Percentiles rank a stretch among this genome's conserved stretches.
Conservation (phyloP, 2,888 invertebrate species). For the Cremastobaeus sp. region DNA sequence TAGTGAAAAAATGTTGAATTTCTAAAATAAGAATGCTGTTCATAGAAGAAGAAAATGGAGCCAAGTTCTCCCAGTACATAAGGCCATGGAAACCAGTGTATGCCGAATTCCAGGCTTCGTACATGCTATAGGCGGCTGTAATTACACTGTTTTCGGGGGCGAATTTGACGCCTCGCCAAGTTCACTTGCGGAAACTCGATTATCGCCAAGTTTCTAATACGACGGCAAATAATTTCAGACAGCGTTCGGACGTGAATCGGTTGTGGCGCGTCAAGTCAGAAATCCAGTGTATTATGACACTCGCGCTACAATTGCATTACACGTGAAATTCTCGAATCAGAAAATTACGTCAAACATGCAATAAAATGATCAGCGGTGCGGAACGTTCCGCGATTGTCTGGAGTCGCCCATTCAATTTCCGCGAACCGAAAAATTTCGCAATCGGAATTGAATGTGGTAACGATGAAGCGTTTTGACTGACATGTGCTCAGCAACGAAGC, state of each 20-base stretch:
- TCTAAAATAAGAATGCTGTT: no score
- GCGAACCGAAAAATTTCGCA: no score
- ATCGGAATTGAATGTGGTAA: no score
- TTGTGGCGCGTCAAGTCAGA: slow-evolving; percentile 53
- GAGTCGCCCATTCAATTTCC: no score
- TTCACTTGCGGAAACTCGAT: slow-evolving; percentile 62
- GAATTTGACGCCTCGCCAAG: slow-evolving; percentile 59
- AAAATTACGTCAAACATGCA: slow-evolving; percentile 47
- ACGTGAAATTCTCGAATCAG: slow-evolving; percentile 40
- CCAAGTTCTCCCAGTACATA: slow-evolving; percentile 13
- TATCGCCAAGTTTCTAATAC: slow-evolving; percentile 61
- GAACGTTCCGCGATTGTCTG: no score
- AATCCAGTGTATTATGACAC: slow-evolving; percentile 53
- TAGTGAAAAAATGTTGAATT: no score
- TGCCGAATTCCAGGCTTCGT: slow-evolving; percentile 39
- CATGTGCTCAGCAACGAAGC: no score
- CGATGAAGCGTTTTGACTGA: no score
- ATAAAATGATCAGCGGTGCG: slow-evolving; percentile 45
- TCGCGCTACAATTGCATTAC: slow-evolving; percentile 48
- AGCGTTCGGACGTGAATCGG: slow-evolving; percentile 56
- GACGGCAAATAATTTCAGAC: slow-evolving; percentile 57
- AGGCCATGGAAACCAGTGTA: slow-evolving; percentile 44
- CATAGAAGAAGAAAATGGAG: slow-evolving; percentile 16
- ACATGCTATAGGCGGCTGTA: slow-evolving; percentile 52
- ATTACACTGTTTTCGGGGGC: slow-evolving; percentile 58